phyloP scores from a whole-genome alignment of 1,140 invertebrate genomes.

The Lepidurus arcticus region DNA sequence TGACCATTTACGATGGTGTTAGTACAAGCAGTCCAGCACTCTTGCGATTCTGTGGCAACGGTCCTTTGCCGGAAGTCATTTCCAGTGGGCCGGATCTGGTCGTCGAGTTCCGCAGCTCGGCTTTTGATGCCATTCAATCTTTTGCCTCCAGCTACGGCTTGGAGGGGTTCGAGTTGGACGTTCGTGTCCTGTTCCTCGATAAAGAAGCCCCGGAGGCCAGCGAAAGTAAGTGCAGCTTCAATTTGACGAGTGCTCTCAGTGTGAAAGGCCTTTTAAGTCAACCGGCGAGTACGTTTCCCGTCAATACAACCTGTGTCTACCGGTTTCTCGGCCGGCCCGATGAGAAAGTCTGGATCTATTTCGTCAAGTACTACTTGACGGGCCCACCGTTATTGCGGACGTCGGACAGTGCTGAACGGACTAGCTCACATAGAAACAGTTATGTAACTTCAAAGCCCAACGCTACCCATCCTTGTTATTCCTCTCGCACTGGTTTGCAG shows the following conservation, averaged over 20 bases:
- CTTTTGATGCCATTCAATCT: conserved; percentile 71
- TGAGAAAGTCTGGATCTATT: conserved; percentile 68
- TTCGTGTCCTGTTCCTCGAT: conserved; percentile 44
- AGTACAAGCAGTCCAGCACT: conserved; percentile 80
- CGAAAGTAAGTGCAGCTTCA: conserved; percentile 79
- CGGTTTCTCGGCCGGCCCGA: conserved; percentile 57
- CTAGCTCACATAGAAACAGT: not conserved
- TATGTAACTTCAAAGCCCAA: not conserved
- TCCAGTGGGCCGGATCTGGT: conserved; percentile 78
- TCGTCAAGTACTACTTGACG: conserved; percentile 71
- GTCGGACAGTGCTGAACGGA: not conserved
- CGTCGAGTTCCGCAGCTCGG: conserved; percentile 83
- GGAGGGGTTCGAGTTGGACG: conserved; percentile 80
- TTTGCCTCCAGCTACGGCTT: conserved; percentile 56
- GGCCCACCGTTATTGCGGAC: not conserved
- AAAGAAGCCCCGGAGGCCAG: conserved; percentile 47
- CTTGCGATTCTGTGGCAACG: conserved; percentile 81
- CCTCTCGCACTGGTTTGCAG: not conserved
- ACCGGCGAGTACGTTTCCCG: conserved; percentile 70
- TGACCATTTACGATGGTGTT: conserved; percentile 84
- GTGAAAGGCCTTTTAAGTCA: conserved; percentile 62
- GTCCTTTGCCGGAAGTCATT: conserved; percentile 62
- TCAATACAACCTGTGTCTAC: conserved; percentile 80
- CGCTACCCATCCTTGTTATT: not conserved
- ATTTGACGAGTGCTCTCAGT: conserved; percentile 67